Percentiles rank a stretch among this genome's conserved stretches.
Evolutionary conservation across 1,140 invertebrate genomes (phyloP).

Genomic region (Venturia canescens): DNA sequence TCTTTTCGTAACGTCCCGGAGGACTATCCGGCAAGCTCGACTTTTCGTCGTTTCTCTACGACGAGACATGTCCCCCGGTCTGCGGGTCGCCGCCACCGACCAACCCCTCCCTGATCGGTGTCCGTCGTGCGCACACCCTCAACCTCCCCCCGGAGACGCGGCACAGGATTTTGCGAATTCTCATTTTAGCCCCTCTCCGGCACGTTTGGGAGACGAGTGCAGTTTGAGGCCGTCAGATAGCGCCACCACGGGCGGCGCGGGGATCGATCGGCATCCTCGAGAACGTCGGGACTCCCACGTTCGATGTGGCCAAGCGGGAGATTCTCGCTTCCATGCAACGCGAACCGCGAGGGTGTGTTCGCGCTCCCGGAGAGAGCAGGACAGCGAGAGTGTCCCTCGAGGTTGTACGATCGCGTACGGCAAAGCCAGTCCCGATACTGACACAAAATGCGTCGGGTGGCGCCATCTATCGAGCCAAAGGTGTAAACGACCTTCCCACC

Average conservation of each 20-base stretch:
- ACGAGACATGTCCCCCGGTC: conserved; percentile 46
- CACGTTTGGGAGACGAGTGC: conserved; percentile 35
- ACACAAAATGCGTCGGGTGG: conserved; percentile 12
- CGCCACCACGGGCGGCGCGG: conserved; percentile 60
- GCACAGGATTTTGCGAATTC: conserved; percentile 48
- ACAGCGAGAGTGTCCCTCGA: neutral
- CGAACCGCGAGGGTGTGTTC: neutral
- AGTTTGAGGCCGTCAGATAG: conserved; percentile 67
- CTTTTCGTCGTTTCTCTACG: conserved; percentile 50
- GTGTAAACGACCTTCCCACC: neutral
- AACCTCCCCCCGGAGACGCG: conserved; percentile 16
- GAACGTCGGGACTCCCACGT: conserved; percentile 54
- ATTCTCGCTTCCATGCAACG: neutral
- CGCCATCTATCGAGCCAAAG: conserved; percentile 18
- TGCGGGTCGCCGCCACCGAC: conserved; percentile 51
- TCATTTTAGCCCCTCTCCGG: conserved; percentile 59
- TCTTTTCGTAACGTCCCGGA: conserved; percentile 49
- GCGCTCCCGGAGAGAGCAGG: neutral
- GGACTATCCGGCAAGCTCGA: conserved; percentile 59
- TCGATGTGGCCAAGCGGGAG: conserved; percentile 13
- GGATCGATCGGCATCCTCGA: conserved; percentile 68
- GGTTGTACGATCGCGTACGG: conserved; percentile 3
- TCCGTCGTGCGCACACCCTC: conserved; percentile 44
- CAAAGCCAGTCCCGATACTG: conserved; percentile 15
- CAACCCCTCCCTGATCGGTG: conserved; percentile 46